These are phyloP conservation scores for Macroglossus sobrinus DNA, from an alignment of 2,113 vertebrate genomes.

Conservation along the genomic window DNA sequence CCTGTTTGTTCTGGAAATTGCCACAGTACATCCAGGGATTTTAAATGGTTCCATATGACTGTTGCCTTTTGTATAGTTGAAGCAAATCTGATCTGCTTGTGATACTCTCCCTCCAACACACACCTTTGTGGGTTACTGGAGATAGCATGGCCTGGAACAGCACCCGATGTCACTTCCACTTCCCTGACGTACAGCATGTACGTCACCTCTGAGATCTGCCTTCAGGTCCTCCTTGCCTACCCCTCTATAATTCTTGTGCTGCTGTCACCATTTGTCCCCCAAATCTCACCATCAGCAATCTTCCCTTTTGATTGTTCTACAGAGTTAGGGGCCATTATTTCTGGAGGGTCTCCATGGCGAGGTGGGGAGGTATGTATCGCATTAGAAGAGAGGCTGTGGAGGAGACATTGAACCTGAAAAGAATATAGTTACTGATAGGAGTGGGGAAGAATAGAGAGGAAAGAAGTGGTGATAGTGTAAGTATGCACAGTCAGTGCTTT, in stretches of 20 bases:
- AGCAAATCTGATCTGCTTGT: neutral
- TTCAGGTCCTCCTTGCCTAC: neutral
- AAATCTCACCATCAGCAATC: neutral
- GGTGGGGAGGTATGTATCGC: neutral
- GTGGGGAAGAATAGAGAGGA: neutral
- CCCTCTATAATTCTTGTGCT: neutral
- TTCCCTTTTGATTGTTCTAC: neutral
- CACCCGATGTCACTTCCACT: neutral
- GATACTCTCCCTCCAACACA: neutral
- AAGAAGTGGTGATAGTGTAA: neutral
- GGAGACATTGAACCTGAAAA: neutral
- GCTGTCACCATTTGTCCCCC: neutral
- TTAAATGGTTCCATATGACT: neutral
- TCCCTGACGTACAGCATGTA: neutral
- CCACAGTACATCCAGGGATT: neutral
- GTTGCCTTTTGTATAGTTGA: neutral
- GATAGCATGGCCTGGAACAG: neutral
- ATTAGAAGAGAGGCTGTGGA: neutral
- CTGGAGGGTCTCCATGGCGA: neutral
- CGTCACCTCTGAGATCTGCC: neutral
- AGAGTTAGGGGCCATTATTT: neutral
- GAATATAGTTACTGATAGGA: neutral
- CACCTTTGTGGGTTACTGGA: neutral
- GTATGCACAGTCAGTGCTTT: neutral
- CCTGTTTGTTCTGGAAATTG: slow-evolving; percentile 1